Percentiles rank a stretch among this genome's conserved stretches.
Evolutionary conservation across 2,113 vertebrate species (phyloP).

Genomic region (Callocephalon fimbriatum): DNA sequence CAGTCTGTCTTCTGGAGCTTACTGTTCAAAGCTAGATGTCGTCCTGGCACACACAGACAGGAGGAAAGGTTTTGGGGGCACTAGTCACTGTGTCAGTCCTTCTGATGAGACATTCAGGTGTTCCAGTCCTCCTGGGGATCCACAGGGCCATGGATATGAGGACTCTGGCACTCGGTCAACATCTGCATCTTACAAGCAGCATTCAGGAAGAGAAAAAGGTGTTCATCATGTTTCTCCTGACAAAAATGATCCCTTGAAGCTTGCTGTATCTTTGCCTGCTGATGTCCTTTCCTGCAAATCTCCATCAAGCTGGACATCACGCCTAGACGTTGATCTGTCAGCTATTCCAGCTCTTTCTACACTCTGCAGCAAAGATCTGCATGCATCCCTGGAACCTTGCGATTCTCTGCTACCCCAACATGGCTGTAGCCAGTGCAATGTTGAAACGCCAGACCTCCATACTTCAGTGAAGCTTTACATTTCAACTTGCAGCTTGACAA

Average conservation of each 20-base stretch:
- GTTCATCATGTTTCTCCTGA: background rate
- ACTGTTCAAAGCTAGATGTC: constrained; percentile 69
- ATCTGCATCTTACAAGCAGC: constrained; percentile 20
- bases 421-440: constrained; percentile 6
- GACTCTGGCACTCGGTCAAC: background rate
- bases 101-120: constrained; percentile 5
- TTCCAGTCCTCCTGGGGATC: background rate
- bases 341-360: constrained; percentile 46
- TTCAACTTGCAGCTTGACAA: constrained; percentile 70
- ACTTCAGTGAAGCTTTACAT: constrained; percentile 70
- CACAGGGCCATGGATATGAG: background rate
- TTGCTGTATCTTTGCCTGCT: constrained; percentile 43
- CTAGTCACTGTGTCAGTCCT: background rate
- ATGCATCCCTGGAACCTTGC: background rate
- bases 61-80: background rate
- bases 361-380: constrained; percentile 14
- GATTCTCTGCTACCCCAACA: background rate
- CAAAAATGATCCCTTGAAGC: background rate
- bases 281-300: constrained; percentile 11
- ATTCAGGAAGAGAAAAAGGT: background rate
- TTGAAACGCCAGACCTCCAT: constrained; percentile 32
- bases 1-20: constrained; percentile 30
- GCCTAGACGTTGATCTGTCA: constrained; percentile 54
- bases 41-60: constrained; percentile 30
- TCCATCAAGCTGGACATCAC: constrained; percentile 63